Conservation (phyloP, 2,888 invertebrate genomes). For the Monochamus alternatus region DNA sequence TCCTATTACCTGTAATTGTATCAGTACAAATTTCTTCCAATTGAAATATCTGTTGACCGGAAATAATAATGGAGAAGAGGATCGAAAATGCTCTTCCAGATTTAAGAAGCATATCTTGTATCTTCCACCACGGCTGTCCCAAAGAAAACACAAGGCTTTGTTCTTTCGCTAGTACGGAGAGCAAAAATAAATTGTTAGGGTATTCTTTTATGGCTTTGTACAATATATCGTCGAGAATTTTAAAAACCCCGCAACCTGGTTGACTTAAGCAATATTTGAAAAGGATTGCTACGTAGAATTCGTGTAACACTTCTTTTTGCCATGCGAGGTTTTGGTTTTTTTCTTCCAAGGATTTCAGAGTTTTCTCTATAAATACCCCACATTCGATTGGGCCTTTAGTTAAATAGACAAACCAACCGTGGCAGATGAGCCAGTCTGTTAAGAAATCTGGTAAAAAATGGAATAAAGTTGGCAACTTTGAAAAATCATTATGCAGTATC, state of each 20-base stretch:
- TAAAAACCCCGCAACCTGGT: slow-evolving; percentile 67
- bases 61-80: slow-evolving; percentile 71
- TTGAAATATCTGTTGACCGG: slow-evolving; percentile 63
- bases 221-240: slow-evolving; percentile 69
- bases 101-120: slow-evolving; percentile 70
- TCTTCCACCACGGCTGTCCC: slow-evolving; percentile 73
- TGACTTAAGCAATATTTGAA: slow-evolving; percentile 64
- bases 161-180: slow-evolving; percentile 72
- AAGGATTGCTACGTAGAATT: slow-evolving; percentile 68
- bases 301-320: slow-evolving; percentile 70
- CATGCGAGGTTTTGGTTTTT: slow-evolving; percentile 53
- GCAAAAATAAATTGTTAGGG: slow-evolving; percentile 76
- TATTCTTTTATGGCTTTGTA: slow-evolving; percentile 70
- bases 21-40: slow-evolving; percentile 63
- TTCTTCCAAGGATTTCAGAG: slow-evolving; percentile 59
- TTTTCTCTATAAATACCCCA: slow-evolving; percentile 65
- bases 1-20: slow-evolving; percentile 64
- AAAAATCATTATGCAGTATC: slow-evolving; percentile 56
- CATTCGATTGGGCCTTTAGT: slow-evolving; percentile 65
- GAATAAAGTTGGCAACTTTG: slow-evolving; percentile 59
- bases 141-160: slow-evolving; percentile 67
- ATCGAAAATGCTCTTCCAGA: slow-evolving; percentile 71
- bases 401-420: slow-evolving; percentile 73
- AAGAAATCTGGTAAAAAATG: slow-evolving; percentile 72
- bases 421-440: slow-evolving; percentile 73